Conservation (phyloP, 2,113 vertebrate species). For the Pardalotus punctatus region DNA sequence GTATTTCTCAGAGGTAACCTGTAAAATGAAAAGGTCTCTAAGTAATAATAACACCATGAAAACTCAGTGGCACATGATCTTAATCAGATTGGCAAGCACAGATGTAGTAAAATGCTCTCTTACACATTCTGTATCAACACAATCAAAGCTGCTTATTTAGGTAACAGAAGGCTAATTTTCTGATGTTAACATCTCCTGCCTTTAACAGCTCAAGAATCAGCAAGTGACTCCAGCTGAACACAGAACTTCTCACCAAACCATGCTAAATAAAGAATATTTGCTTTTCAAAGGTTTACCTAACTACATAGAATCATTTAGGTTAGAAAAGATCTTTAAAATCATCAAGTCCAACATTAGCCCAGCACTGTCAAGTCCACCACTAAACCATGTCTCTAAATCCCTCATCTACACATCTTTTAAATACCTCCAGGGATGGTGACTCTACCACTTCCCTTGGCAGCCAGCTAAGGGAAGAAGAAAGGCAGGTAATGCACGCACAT, state of each 20-base stretch:
- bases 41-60: not conserved
- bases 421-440: not conserved
- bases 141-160: not conserved
- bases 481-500: not conserved
- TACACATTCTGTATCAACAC: not conserved
- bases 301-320: not conserved
- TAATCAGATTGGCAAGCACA: not conserved
- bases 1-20: not conserved
- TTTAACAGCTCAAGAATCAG: not conserved
- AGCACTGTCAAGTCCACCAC: not conserved
- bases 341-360: not conserved
- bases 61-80: not conserved
- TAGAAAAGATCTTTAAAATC: not conserved
- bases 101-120: not conserved
- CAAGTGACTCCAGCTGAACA: not conserved
- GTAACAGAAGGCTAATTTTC: not conserved
- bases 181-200: not conserved
- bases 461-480: not conserved
- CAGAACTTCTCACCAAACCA: not conserved
- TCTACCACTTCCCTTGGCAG: not conserved
- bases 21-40: not conserved
- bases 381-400: not conserved
- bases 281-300: conserved; percentile 14
- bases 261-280: not conserved
- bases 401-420: not conserved